These are phyloP conservation scores for Ceuthmochares aereus DNA, from an alignment of 2,113 vertebrate species.

Conservation along the genomic window DNA sequence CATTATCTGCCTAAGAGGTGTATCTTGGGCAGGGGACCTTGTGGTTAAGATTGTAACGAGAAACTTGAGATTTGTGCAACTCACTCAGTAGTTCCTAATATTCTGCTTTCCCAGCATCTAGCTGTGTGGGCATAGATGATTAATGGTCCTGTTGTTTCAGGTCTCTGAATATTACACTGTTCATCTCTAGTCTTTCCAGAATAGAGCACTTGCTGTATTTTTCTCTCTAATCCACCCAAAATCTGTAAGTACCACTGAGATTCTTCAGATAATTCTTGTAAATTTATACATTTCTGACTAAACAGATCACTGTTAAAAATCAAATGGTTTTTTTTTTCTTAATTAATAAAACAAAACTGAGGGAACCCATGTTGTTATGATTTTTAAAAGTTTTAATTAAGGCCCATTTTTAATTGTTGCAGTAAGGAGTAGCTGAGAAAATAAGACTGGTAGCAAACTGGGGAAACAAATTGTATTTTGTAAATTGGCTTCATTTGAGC, in stretches of 20 bases:
- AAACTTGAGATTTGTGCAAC: not conserved
- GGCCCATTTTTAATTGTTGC: not conserved
- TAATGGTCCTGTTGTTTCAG: not conserved
- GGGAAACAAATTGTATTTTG: not conserved
- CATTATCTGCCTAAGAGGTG: not conserved
- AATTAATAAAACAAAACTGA: not conserved
- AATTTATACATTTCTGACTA: not conserved
- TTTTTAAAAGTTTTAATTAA: not conserved
- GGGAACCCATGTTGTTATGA: not conserved
- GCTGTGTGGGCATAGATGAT: not conserved
- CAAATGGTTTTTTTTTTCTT: not conserved
- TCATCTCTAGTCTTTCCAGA: not conserved
- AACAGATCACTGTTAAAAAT: not conserved
- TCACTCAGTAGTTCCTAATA: not conserved
- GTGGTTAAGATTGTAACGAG: not conserved
- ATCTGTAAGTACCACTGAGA: not conserved
- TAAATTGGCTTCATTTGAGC: not conserved
- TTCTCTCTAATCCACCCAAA: not conserved
- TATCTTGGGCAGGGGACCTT: accelerated
- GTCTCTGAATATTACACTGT: not conserved
- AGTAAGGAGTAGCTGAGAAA: not conserved
- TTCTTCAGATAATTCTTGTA: not conserved
- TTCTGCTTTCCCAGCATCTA: not conserved
- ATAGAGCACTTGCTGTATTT: not conserved
- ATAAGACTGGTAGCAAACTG: not conserved